phyloP scores from a whole-genome alignment of 53 echinoderm and acorn worm species.

The Glandiceps talaboti region DNA sequence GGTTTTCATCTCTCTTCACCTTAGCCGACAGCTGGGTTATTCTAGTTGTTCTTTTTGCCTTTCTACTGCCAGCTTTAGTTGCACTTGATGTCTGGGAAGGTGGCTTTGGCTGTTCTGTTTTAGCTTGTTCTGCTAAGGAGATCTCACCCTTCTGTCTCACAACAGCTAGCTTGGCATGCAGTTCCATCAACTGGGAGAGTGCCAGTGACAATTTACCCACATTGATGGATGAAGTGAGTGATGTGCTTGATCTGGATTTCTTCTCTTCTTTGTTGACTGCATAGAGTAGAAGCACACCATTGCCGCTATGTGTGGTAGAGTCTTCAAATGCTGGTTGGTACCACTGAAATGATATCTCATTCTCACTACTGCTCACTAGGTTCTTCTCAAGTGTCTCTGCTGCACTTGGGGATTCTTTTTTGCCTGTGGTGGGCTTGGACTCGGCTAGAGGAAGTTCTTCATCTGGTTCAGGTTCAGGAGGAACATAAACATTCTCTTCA shows the following conservation, averaged over 20 bases:
- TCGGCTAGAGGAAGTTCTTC: constrained; percentile 4
- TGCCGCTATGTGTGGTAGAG: neutral
- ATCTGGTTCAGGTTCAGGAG: constrained; percentile 1
- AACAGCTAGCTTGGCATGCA: constrained; percentile 60
- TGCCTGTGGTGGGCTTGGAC: neutral
- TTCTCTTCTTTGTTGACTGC: constrained; percentile 23
- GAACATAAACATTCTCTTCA: constrained; percentile 30
- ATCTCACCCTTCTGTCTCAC: constrained; percentile 81
- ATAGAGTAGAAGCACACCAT: constrained; percentile 44
- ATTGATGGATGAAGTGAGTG: neutral
- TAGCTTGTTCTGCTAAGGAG: constrained; percentile 46
- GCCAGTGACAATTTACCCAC: constrained; percentile 41
- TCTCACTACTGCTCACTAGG: constrained; percentile 21
- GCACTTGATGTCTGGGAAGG: constrained; percentile 23
- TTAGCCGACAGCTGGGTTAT: constrained; percentile 86
- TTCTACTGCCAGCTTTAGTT: constrained; percentile 43
- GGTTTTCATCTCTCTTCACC: constrained; percentile 79
- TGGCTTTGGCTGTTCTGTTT: constrained; percentile 44
- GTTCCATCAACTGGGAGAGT: constrained; percentile 34
- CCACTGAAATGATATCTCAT: constrained; percentile 89
- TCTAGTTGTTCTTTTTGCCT: constrained; percentile 58
- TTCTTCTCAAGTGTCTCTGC: constrained; percentile 31
- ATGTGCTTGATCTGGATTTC: neutral
- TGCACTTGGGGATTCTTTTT: constrained; percentile 9
- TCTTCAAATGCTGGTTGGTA: constrained; percentile 14